phyloP scores from a whole-genome alignment of 1,140 invertebrate genomes.

The Neodiprion lecontei region DNA sequence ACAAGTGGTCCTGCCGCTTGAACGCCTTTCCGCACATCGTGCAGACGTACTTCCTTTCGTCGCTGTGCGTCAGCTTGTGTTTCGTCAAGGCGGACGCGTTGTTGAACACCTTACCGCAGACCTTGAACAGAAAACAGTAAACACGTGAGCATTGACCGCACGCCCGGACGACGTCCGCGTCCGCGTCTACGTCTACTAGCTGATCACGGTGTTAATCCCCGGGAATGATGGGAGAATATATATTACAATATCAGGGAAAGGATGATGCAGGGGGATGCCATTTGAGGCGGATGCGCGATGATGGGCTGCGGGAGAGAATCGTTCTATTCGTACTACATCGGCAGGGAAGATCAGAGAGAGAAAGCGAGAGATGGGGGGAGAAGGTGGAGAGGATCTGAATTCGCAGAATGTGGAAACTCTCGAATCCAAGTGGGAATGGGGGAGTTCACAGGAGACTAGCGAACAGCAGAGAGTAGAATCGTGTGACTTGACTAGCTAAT shows the following conservation, averaged over 20 bases:
- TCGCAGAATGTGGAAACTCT: constrained; percentile 16
- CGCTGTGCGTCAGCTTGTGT: constrained; percentile 97
- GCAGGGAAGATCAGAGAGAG: not conserved
- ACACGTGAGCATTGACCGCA: constrained; percentile 26
- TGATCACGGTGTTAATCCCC: not conserved
- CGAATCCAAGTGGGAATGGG: constrained; percentile 8
- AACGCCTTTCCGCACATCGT: constrained; percentile 95
- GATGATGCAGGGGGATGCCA: not conserved
- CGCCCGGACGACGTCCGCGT: constrained; percentile 4
- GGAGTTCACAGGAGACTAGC: not conserved
- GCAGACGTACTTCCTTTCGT: constrained; percentile 96
- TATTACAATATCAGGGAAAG: not conserved
- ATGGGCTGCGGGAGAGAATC: not conserved
- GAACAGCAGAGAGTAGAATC: not conserved
- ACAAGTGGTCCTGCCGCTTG: constrained; percentile 98
- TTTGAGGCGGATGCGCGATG: not conserved
- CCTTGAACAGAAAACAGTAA: constrained; percentile 65
- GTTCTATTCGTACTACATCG: not conserved
- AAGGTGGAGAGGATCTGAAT: not conserved
- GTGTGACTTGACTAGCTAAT: constrained; percentile 13
- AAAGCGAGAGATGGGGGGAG: not conserved
- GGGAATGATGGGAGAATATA: not conserved
- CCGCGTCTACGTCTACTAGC: constrained; percentile 12
- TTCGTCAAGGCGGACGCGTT: constrained; percentile 97
- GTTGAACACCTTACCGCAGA: constrained; percentile 95